A percentile compares a stretch with the other conserved stretches of the same genome.
Evolutionary conservation across 2,113 vertebrate species (phyloP).

Genomic region (Nibea coibor): DNA sequence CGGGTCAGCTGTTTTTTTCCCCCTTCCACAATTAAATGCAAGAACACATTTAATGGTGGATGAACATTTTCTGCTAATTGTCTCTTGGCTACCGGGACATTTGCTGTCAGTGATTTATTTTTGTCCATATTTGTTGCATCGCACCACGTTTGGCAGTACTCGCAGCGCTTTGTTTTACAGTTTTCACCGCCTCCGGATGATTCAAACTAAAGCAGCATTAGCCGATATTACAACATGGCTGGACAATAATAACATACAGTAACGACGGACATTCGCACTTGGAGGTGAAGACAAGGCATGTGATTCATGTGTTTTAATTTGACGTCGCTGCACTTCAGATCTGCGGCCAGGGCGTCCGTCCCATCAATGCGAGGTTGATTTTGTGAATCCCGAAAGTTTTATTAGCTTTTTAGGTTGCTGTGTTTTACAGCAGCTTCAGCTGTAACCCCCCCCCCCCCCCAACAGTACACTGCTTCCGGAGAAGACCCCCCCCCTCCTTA

Average conservation of each 20-base stretch:
- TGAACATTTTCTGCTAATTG: neutral
- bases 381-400: slow-evolving; percentile 18
- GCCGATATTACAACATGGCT: neutral
- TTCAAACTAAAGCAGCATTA: neutral
- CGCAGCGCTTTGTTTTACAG: neutral
- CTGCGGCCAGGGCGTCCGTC: neutral
- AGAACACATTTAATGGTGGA: neutral
- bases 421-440: slow-evolving; percentile 36
- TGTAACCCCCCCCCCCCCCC: slow-evolving; percentile 6
- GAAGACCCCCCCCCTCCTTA: neutral
- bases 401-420: slow-evolving; percentile 24
- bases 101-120: neutral
- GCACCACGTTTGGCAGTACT: neutral
- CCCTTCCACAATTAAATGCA: neutral
- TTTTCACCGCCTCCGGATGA: neutral
- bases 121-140: neutral
- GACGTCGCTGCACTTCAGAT: neutral
- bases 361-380: neutral
- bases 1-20: neutral
- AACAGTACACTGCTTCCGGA: slow-evolving; percentile 4
- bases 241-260: neutral
- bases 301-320: neutral
- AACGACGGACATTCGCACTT: too few relatives aligned
- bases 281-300: neutral
- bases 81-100: neutral